A percentile compares a stretch with the other conserved stretches of the same genome.
Conservation (phyloP, 2,797 vertebrate species). For the Dryobates pubescens region DNA sequence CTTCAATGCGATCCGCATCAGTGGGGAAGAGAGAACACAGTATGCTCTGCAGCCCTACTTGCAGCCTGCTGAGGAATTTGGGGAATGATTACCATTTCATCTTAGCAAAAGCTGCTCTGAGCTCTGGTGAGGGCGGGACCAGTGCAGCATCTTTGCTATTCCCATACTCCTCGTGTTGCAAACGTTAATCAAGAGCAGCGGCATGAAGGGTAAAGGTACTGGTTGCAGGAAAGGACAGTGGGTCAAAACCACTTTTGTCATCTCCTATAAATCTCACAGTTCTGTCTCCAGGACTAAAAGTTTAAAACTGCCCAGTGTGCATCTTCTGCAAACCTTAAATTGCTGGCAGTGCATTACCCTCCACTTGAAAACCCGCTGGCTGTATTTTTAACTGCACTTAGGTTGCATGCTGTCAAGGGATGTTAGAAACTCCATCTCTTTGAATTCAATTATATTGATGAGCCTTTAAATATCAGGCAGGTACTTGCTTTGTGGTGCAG, state of each 20-base stretch:
- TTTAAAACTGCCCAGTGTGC: constrained; percentile 32
- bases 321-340: constrained; percentile 11
- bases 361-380: constrained; percentile 15
- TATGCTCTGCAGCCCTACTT: rapidly evolving
- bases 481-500: background rate
- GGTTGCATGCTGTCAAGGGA: constrained; percentile 36
- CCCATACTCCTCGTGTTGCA: rapidly evolving
- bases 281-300: background rate
- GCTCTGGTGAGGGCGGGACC: background rate
- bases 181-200: background rate
- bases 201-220: constrained; percentile 42
- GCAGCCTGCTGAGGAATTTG: background rate
- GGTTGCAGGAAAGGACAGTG: constrained; percentile 3
- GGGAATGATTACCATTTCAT: background rate
- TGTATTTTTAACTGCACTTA: constrained; percentile 67
- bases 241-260: constrained; percentile 44
- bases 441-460: background rate
- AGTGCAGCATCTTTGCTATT: background rate
- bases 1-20: background rate
- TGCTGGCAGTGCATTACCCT: constrained; percentile 48
- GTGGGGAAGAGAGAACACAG: background rate
- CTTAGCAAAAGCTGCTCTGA: background rate
- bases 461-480: background rate
- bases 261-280: constrained; percentile 37
- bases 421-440: constrained; percentile 43